phyloP scores from a whole-genome alignment of 2,888 invertebrate species.

The Cephus spinipes region DNA sequence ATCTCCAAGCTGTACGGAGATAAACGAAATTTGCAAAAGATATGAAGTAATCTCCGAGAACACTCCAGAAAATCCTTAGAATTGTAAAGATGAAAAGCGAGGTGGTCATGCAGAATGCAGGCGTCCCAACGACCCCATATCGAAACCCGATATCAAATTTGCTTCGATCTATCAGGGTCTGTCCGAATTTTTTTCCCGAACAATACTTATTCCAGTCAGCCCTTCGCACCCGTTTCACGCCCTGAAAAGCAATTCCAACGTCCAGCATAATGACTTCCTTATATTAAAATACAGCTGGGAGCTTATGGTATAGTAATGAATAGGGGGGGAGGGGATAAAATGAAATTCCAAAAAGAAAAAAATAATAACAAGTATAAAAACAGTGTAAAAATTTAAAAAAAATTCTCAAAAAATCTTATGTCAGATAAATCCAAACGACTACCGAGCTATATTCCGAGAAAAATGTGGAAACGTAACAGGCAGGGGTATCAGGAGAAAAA shows the following conservation, averaged over 20 bases:
- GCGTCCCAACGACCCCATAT: neutral
- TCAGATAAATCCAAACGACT: neutral
- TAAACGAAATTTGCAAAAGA: neutral
- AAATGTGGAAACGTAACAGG: neutral
- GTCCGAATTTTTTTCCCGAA: neutral
- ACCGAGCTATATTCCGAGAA: neutral
- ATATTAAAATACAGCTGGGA: neutral
- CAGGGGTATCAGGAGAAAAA: neutral
- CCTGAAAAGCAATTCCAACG: neutral
- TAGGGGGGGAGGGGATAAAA: neutral
- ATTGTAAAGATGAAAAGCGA: neutral
- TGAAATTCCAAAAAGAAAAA: neutral
- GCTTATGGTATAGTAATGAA: no score
- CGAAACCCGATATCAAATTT: neutral
- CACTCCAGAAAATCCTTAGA: neutral
- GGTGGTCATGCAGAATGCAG: neutral
- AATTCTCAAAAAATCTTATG: neutral
- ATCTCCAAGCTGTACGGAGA: neutral
- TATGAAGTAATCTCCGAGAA: neutral
- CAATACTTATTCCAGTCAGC: neutral
- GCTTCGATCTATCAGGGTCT: neutral
- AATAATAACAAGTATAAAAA: neutral
- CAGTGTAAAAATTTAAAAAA: fast-evolving
- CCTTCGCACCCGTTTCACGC: neutral
- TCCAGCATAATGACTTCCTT: neutral